These are phyloP conservation scores for Leptopilina clavipes DNA, from an alignment of 1,140 invertebrate genomes.

Conservation along the genomic window DNA sequence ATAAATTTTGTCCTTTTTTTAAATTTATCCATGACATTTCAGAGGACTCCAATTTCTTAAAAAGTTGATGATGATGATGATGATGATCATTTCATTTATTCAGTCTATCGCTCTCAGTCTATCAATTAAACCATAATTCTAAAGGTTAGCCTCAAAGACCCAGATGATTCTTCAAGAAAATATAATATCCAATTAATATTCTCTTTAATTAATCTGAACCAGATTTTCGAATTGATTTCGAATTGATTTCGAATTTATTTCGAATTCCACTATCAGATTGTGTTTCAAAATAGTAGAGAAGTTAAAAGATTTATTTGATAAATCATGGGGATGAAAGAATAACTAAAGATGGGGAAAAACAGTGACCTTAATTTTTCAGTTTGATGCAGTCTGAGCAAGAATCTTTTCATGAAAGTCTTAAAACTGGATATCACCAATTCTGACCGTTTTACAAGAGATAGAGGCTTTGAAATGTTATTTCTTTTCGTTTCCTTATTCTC, in stretches of 20 bases:
- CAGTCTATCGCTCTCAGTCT: slow-evolving; percentile 20
- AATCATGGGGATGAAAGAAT: too few relatives aligned
- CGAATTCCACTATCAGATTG: too few relatives aligned
- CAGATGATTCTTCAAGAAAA: slow-evolving; percentile 22
- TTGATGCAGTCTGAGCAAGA: slow-evolving; percentile 53
- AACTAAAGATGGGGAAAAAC: neutral
- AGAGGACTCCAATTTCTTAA: neutral
- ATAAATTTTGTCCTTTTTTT: too few relatives aligned
- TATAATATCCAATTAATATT: slow-evolving; percentile 6
- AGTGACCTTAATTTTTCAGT: slow-evolving; percentile 29
- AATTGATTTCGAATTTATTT: too few relatives aligned
- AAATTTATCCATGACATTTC: too few relatives aligned
- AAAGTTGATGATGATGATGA: too few relatives aligned
- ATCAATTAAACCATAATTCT: slow-evolving; percentile 10
- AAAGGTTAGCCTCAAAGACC: slow-evolving; percentile 20
- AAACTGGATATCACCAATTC: neutral
- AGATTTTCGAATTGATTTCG: neutral
- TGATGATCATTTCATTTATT: neutral
- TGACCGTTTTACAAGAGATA: neutral
- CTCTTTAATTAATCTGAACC: slow-evolving; percentile 20
- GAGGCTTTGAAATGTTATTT: neutral
- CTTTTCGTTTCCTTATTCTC: slow-evolving; percentile 19
- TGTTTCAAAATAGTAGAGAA: neutral
- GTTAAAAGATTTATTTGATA: neutral
- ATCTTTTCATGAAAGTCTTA: slow-evolving; percentile 7